Evolutionary conservation across 2,797 vertebrate genomes (phyloP).

Genomic region (Silurus lanzhouensis): DNA sequence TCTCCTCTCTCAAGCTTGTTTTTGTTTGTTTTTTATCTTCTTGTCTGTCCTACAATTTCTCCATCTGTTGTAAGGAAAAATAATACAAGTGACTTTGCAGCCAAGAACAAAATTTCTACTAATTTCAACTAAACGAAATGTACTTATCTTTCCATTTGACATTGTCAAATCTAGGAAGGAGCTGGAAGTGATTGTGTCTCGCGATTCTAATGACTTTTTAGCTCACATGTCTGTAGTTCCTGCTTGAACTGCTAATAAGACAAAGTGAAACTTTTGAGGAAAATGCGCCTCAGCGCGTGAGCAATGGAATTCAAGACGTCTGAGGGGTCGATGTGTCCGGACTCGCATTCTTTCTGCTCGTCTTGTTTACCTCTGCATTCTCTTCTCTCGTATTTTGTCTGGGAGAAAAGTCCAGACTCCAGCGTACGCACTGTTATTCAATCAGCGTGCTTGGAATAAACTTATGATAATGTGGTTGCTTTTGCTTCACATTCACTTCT

Average conservation of each 20-base stretch:
- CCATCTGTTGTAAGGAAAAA: neutral
- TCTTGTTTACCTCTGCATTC: neutral
- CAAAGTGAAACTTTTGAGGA: too few relatives aligned
- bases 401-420: neutral
- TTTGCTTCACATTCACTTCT: neutral
- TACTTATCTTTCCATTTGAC: neutral
- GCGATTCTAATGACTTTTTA: too few relatives aligned
- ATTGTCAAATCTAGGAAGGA: neutral
- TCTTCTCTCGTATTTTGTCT: neutral
- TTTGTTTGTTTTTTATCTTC: neutral
- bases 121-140: neutral
- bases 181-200: neutral
- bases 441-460: conserved; percentile 13
- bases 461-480: neutral
- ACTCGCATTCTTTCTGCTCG: neutral
- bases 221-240: too few relatives aligned
- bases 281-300: too few relatives aligned
- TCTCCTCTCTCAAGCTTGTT: neutral
- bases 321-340: neutral
- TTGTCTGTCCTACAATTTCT: neutral
- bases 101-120: neutral
- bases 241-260: too few relatives aligned
- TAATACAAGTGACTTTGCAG: neutral
- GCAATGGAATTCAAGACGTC: neutral
- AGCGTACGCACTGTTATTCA: neutral